Evolutionary conservation across 2,888 invertebrate species (phyloP).

Genomic region (Cosmia trapezina): DNA sequence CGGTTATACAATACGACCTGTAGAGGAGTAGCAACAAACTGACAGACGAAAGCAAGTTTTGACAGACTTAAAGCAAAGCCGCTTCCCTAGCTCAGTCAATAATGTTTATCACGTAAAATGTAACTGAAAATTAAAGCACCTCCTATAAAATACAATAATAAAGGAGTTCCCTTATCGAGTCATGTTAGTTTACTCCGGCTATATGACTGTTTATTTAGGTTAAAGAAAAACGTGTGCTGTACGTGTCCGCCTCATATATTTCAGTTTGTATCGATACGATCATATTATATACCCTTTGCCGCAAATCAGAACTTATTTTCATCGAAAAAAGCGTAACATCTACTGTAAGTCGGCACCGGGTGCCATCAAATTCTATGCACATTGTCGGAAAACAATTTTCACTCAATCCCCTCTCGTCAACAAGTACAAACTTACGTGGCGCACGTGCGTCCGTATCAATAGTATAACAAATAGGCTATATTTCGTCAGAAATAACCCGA

Average conservation of each 20-base stretch:
- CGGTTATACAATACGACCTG: no score
- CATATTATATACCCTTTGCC: conserved; percentile 50
- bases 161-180: conserved; percentile 41
- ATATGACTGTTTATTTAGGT: conserved; percentile 59
- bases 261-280: conserved; percentile 55
- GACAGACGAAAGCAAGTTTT: no score
- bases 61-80: no score
- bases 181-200: conserved; percentile 50
- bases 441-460: conserved; percentile 89
- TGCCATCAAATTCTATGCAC: conserved; percentile 88
- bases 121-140: conserved; percentile 25
- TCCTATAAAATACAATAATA: conserved; percentile 40
- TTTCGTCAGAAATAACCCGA: conserved; percentile 90
- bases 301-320: conserved; percentile 61
- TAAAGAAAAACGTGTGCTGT: conserved; percentile 54
- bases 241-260: conserved; percentile 45
- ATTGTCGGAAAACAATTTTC: conserved; percentile 88
- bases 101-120: conserved; percentile 16
- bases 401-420: conserved; percentile 88
- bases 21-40: no score
- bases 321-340: conserved; percentile 61
- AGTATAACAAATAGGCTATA: conserved; percentile 90
- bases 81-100: no score
- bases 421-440: conserved; percentile 89
- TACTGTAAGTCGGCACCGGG: conserved; percentile 70